Base-by-base conservation (phyloP, 1,140 invertebrate genomes). In the Cylas formicarius region DNA sequence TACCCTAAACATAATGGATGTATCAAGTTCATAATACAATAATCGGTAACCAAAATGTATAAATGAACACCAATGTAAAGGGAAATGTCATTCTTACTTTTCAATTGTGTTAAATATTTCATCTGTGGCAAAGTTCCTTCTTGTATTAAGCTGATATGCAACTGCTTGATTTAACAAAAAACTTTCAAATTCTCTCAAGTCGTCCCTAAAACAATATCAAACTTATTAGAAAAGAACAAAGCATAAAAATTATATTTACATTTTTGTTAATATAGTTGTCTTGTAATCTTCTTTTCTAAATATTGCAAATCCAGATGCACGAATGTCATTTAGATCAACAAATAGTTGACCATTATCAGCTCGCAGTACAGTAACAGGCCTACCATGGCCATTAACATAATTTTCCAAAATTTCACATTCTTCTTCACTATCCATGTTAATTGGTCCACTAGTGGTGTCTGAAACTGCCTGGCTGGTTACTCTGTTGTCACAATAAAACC, bases 81-180 rank as follows among this genome's bases (percentile, higher is more conserved):
- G 8, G 24, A 26, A 14, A 4, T 39, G 14, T 18, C 35, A 34
- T 23, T 34, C 41, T 46, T 44, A 55, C 53, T 38, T 44, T 32
- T 55, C 43, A 33, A 55, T 52, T 8, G 40, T 52, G 5, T 34
- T 32, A 20, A 49, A 26, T n/a, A 55, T 45, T 34, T 49, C 35
- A 4, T 50, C 39, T 39, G 49, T 33, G 23, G 36, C 20, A 13
- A 55, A 43, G 6, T 9, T 26, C n/a, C 40, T 28, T 34, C 46
- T 41, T 18, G 23, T 38, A 14, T 45, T 46, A 5, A 51, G 9
- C 21, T 46, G 31, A 33, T 54, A 54, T 13, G 17, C 18, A 20
- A 33, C 46, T 8, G 42, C 52, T 18, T 44, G 20, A 11, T 44
- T 45, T 19, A 56, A 14, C 27, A 56, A 19, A 34, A 45, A 42